phyloP scores from a whole-genome alignment of 2,113 vertebrate species.

The Pimephales promelas region DNA sequence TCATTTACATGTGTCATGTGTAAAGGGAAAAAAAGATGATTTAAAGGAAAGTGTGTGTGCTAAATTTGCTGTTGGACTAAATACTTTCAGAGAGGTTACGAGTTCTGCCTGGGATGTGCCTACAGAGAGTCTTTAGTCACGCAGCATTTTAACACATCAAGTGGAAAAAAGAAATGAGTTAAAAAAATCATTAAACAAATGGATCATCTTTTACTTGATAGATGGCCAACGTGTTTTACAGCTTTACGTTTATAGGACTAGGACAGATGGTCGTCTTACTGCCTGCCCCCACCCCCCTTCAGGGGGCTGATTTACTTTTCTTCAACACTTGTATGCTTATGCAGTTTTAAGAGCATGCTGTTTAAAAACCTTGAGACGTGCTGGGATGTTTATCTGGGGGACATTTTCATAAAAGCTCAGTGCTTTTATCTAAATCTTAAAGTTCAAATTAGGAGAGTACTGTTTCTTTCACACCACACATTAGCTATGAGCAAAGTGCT shows the following conservation, averaged over 20 bases:
- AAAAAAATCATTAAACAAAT: neutral
- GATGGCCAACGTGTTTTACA: constrained; percentile 17
- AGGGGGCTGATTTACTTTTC: constrained; percentile 30
- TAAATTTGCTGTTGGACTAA: neutral
- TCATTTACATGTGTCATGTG: neutral
- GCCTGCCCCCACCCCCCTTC: neutral
- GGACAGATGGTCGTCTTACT: constrained; percentile 35
- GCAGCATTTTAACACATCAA: neutral
- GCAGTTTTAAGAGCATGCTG: neutral
- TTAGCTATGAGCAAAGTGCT: constrained; percentile 17
- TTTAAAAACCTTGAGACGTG: constrained; percentile 38
- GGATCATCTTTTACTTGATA: constrained; percentile 33
- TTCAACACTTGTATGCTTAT: constrained; percentile 18
- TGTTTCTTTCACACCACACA: neutral
- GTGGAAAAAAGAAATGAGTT: neutral
- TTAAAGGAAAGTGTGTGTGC: neutral
- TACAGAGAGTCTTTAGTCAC: neutral
- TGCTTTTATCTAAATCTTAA: constrained; percentile 19
- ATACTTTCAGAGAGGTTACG: neutral
- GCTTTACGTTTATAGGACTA: neutral
- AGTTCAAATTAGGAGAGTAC: constrained; percentile 29
- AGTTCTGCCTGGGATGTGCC: neutral
- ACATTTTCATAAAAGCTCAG: constrained; percentile 35
- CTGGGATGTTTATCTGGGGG: constrained; percentile 20
- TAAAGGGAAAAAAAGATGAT: neutral